A percentile compares a stretch with the other conserved stretches of the same genome.
These are phyloP conservation scores for Eulemur rubriventer DNA, from an alignment of 2,797 vertebrate species.

Conservation along the genomic window DNA sequence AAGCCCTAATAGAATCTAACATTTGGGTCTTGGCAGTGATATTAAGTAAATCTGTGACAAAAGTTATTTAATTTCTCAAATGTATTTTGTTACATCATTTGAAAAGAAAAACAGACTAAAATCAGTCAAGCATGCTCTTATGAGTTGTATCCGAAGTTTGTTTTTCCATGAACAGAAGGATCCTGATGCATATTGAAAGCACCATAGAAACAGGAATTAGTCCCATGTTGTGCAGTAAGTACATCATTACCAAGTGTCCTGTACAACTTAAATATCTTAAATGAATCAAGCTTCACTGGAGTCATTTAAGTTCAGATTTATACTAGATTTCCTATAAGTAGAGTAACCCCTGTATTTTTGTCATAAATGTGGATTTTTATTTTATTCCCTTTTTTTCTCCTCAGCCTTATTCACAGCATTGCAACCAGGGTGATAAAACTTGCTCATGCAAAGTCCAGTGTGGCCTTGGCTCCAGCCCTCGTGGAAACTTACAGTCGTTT, in stretches of 20 bases:
- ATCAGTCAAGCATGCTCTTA: neutral
- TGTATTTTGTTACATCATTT: slow-evolving; percentile 6
- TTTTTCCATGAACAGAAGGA: neutral
- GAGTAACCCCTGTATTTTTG: neutral
- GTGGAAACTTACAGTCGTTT: slow-evolving; percentile 99
- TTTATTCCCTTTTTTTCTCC: slow-evolving; percentile 61
- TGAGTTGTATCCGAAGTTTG: neutral
- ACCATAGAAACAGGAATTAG: neutral
- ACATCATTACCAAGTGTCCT: neutral
- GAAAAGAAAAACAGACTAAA: neutral
- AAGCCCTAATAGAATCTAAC: neutral
- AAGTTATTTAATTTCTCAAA: neutral
- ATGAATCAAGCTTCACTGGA: neutral
- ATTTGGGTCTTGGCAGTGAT: neutral
- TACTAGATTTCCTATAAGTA: neutral
- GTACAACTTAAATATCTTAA: neutral
- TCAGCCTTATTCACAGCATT: slow-evolving; percentile 98
- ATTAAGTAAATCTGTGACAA: neutral
- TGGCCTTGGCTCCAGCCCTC: slow-evolving; percentile 96
- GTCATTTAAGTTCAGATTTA: neutral
- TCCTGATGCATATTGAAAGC: neutral
- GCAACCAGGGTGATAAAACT: slow-evolving; percentile 98
- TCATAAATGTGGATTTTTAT: neutral
- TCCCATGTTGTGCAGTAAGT: neutral
- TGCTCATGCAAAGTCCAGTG: slow-evolving; percentile 96